phyloP scores from a whole-genome alignment of 1,140 invertebrate species.

The Pseudomyrmex pallidus region DNA sequence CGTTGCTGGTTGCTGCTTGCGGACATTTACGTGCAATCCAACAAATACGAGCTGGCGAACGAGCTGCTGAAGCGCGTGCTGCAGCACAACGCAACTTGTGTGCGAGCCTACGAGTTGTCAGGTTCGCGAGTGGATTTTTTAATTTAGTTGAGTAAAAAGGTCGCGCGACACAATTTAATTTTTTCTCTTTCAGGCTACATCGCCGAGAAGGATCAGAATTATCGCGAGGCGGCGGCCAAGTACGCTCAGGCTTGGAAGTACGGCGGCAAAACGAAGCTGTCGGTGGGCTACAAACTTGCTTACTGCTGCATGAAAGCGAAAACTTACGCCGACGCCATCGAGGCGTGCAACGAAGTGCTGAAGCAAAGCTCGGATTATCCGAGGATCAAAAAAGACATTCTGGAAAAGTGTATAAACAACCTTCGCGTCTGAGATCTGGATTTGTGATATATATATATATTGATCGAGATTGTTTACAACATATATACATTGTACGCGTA shows the following conservation, averaged over 20 bases:
- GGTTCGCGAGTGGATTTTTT: slow-evolving; percentile 4
- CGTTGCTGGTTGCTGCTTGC: slow-evolving; percentile 96
- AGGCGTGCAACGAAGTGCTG: slow-evolving; percentile 93
- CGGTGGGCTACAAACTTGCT: slow-evolving; percentile 96
- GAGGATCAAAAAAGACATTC: slow-evolving; percentile 95
- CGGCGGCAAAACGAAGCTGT: slow-evolving; percentile 91
- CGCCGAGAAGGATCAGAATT: slow-evolving; percentile 96
- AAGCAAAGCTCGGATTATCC: slow-evolving; percentile 94
- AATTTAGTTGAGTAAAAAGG: neutral
- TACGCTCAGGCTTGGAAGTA: slow-evolving; percentile 95
- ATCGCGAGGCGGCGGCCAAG: slow-evolving; percentile 92
- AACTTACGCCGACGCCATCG: slow-evolving; percentile 94
- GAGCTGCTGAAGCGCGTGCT: slow-evolving; percentile 93
- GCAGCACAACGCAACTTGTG: slow-evolving; percentile 95
- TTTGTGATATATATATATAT: slow-evolving; percentile 7
- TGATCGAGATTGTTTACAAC: slow-evolving; percentile 24
- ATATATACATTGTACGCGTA: neutral
- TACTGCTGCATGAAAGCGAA: slow-evolving; percentile 97
- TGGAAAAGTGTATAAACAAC: slow-evolving; percentile 96
- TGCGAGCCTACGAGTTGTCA: slow-evolving; percentile 95
- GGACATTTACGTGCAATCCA: slow-evolving; percentile 95
- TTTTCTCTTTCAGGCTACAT: slow-evolving; percentile 88
- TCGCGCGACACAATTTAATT: slow-evolving; percentile 1
- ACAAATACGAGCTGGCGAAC: slow-evolving; percentile 94
- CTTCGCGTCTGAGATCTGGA: slow-evolving; percentile 87